phyloP scores from a whole-genome alignment of 2,888 invertebrate species.

The Cephus runcator region DNA sequence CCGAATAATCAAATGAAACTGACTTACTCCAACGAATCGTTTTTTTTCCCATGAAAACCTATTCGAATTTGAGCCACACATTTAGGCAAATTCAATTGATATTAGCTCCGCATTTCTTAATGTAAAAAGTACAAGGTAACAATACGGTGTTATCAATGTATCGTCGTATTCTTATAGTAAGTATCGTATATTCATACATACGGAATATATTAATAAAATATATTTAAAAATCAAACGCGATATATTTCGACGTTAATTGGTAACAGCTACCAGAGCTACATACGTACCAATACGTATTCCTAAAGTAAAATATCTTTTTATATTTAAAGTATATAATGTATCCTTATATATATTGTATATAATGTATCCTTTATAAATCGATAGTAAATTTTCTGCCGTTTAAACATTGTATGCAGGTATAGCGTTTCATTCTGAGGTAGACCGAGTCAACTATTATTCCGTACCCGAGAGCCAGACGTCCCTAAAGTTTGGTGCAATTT shows the following conservation, averaged over 20 bases:
- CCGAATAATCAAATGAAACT: background rate
- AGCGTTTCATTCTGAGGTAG: constrained; percentile 59
- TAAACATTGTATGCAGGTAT: constrained; percentile 50
- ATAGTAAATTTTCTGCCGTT: constrained; percentile 38
- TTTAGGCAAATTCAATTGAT: constrained; percentile 42
- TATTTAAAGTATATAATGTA: constrained; percentile 6
- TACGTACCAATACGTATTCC: constrained; percentile 19
- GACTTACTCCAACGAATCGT: background rate
- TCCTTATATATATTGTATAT: constrained; percentile 27
- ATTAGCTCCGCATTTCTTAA: background rate
- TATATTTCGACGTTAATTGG: constrained; percentile 26
- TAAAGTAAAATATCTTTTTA: constrained; percentile 33
- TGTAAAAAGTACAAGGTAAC: constrained; percentile 1
- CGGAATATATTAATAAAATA: constrained; percentile 47
- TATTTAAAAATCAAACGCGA: constrained; percentile 45
- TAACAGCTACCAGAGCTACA: constrained; percentile 40
- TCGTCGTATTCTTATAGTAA: constrained; percentile 22
- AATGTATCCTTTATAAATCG: constrained; percentile 29
- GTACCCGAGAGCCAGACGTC: constrained; percentile 30
- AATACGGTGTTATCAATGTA: background rate
- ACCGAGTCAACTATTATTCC: constrained; percentile 50
- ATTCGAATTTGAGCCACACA: constrained; percentile 5
- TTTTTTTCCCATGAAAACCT: constrained; percentile 8
- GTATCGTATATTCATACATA: constrained; percentile 32
- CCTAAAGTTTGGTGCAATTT: background rate